Base-by-base conservation (phyloP, 1,140 invertebrate genomes). In the Zaprionus ornatus region DNA sequence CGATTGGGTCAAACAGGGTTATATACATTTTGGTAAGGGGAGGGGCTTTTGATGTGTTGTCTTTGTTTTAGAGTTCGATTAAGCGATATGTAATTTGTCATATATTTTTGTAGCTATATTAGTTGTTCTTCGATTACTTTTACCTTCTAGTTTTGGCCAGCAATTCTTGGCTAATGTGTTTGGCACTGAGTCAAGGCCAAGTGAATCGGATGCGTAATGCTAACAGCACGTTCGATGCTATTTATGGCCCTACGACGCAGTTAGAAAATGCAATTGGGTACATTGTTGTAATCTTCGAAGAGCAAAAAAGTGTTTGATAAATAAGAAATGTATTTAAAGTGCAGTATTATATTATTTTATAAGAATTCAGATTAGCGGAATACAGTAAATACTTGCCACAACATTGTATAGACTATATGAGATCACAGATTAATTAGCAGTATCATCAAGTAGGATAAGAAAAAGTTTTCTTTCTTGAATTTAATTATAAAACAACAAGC, bases 171-270 rank as follows among this genome's bases (percentile, higher is more conserved):
- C 42, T 84, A 84, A 84, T 80, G 67, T 76, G 70, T 68, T 82
- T 76, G 82, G 80, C 82, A 79, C 56, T 59, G 67, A 55, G 62
- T 87, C 86, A 84, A 81, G 65, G 72, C 37, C 21, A 55, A 45
- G 37, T 9, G n/a, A 50, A 37, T 69, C 9, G 55, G 4, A 64
- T 72, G 69, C 69, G 62, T 72, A 65, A 65, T 60, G 37, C 9
- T 23, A 32, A 4, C 23, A 21, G 63, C 29, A 19, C 25, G 37
- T n/a, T 32, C 19, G 29, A 40, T 32, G 15, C 65, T 68, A 60
- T 68, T 68, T 68, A 50, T 35, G 65, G 65, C 55, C 9, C 32
- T 68, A 50, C 45, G 65, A 60, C 55, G 65, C 65, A 59, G 55
- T 60, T 59, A 42, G 37, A 23, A 68, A 68, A 48, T 67, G 64